Conservation (phyloP, 2,113 vertebrate species). For the Hiodon alosoides region DNA sequence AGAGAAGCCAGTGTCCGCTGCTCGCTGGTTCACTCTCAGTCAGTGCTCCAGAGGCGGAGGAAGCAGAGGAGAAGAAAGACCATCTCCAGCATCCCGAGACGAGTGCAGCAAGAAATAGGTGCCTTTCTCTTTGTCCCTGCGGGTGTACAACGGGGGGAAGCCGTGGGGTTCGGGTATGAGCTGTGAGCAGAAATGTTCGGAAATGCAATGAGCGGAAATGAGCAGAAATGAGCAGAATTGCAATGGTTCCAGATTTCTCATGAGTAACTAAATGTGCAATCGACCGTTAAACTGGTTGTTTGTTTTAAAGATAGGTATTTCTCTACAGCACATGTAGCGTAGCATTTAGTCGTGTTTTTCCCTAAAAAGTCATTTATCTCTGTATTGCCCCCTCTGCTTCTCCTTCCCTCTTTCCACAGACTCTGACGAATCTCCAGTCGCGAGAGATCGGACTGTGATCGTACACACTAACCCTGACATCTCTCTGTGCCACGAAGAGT, state of each 20-base stretch:
- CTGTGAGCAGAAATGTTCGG: too few species aligned
- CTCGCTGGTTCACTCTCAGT: constrained; percentile 97
- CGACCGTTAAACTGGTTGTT: too few species aligned
- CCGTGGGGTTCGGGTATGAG: too few species aligned
- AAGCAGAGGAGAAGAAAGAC: constrained; percentile 97
- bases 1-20: constrained; percentile 96
- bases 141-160: too few species aligned
- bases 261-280: too few species aligned
- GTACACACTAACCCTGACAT: constrained; percentile 86
- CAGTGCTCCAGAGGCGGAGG: constrained; percentile 90
- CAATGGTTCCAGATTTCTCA: too few species aligned
- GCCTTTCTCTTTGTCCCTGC: constrained; percentile 16
- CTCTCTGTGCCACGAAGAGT: constrained; percentile 65
- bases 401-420: constrained; percentile 61
- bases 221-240: too few species aligned
- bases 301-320: too few species aligned
- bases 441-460: constrained; percentile 90
- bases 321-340: too few species aligned
- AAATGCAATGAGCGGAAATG: too few species aligned
- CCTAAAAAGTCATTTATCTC: too few species aligned
- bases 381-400: constrained; percentile 1
- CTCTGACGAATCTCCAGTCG: constrained; percentile 95
- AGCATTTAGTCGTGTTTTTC: too few species aligned
- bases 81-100: constrained; percentile 96
- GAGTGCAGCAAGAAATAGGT: constrained; percentile 99